Conservation (phyloP, 2,888 invertebrate genomes). For the Dysmachus trigonus region DNA sequence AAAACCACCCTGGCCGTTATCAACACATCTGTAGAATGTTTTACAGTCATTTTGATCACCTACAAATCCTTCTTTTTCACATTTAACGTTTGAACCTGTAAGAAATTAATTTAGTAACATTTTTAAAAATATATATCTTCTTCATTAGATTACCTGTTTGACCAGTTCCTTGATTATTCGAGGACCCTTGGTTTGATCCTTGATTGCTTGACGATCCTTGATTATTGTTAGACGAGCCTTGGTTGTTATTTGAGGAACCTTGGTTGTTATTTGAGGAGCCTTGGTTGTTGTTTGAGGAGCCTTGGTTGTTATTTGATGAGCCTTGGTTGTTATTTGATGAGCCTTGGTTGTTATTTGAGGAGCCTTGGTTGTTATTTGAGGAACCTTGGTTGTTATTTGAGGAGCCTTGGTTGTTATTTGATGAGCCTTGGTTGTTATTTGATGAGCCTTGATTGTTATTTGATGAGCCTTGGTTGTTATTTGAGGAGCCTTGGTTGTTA, state of each 20-base stretch:
- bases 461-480: slow-evolving; percentile 46
- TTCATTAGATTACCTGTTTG: neutral
- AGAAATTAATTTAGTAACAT: neutral
- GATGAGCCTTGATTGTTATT: slow-evolving; percentile 30
- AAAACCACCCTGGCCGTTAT: slow-evolving; percentile 63
- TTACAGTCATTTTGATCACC: slow-evolving; percentile 66
- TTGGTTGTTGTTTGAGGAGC: slow-evolving; percentile 39
- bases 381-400: neutral
- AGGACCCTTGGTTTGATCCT: slow-evolving; percentile 45
- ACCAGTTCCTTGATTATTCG: neutral
- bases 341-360: slow-evolving; percentile 43
- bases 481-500: slow-evolving; percentile 39
- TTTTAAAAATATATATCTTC: no score
- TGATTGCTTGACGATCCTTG: slow-evolving; percentile 37
- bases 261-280: slow-evolving; percentile 43
- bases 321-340: slow-evolving; percentile 29
- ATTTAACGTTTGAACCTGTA: slow-evolving; percentile 51
- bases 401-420: slow-evolving; percentile 32
- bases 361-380: slow-evolving; percentile 41
- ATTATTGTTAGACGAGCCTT: slow-evolving; percentile 40
- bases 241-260: neutral
- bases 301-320: neutral
- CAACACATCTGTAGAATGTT: slow-evolving; percentile 70
- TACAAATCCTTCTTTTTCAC: slow-evolving; percentile 63
- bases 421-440: slow-evolving; percentile 41